Evolutionary conservation across 1,140 invertebrate species (phyloP).

Genomic region (Penaeus indicus): DNA sequence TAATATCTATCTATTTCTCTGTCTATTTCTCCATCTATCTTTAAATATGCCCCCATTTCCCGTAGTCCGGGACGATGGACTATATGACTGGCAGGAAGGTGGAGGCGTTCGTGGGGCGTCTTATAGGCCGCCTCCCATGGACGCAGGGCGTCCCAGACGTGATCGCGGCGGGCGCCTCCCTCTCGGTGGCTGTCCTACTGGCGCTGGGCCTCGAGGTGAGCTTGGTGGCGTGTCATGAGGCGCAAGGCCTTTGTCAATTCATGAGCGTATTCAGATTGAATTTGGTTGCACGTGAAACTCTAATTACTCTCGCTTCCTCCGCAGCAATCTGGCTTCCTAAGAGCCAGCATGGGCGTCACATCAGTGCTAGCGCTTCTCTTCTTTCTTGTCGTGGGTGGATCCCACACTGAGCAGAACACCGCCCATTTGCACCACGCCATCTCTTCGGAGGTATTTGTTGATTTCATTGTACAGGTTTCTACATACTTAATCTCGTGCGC

Average conservation of each 20-base stretch:
- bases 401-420: constrained; percentile 39
- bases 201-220: constrained; percentile 47
- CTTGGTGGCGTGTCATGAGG: too few species aligned
- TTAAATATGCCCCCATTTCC: neutral
- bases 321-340: constrained; percentile 48
- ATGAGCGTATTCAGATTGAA: too few species aligned
- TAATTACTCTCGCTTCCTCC: neutral
- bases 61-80: constrained; percentile 53
- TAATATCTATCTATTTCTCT: neutral
- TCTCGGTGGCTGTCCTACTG: constrained; percentile 48
- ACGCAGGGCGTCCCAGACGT: constrained; percentile 34
- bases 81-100: constrained; percentile 51
- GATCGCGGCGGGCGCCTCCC: constrained; percentile 44
- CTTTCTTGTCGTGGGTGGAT: constrained; percentile 44
- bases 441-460: constrained; percentile 37
- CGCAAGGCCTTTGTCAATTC: too few species aligned
- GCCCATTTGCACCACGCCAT: constrained; percentile 29
- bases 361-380: constrained; percentile 11
- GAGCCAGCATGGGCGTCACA: constrained; percentile 22
- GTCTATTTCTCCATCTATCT: too few species aligned
- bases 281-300: neutral
- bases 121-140: constrained; percentile 20
- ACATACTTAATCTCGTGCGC: too few species aligned
- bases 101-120: constrained; percentile 20
- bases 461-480: too few species aligned